Evolutionary conservation across 92 coral and sea anemone species (phyloP).

Genomic region (Diadumene lineata): DNA sequence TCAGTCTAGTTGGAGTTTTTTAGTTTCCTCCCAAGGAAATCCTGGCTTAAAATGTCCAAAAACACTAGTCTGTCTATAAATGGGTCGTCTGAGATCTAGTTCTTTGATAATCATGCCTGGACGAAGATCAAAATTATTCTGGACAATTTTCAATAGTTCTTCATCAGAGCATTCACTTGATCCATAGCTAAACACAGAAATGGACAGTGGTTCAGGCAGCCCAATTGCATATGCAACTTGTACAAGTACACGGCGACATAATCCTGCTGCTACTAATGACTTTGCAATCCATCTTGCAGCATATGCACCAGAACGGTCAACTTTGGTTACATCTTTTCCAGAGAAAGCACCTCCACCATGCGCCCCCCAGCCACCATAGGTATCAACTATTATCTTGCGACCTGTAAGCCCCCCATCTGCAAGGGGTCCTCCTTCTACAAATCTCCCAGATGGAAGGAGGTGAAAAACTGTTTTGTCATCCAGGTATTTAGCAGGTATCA

Average conservation of each 20-base stretch:
- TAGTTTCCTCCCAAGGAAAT: slow-evolving; percentile 93
- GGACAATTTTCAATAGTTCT: slow-evolving; percentile 59
- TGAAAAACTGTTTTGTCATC: slow-evolving; percentile 79
- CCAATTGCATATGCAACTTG: slow-evolving; percentile 89
- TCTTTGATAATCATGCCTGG: slow-evolving; percentile 86
- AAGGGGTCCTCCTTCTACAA: slow-evolving; percentile 71
- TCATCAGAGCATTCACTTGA: slow-evolving; percentile 74
- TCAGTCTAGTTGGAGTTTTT: slow-evolving; percentile 56
- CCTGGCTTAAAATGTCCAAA: slow-evolving; percentile 99
- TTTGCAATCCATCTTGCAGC: slow-evolving; percentile 92
- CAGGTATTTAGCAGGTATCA: slow-evolving; percentile 72
- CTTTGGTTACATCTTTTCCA: slow-evolving; percentile 87
- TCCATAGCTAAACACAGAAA: slow-evolving; percentile 83
- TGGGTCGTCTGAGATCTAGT: slow-evolving; percentile 82
- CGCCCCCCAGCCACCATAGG: slow-evolving; percentile 96
- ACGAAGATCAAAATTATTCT: slow-evolving; percentile 82
- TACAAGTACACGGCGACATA: slow-evolving; percentile 70
- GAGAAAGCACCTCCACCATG: slow-evolving; percentile 95
- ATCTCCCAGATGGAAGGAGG: slow-evolving; percentile 71
- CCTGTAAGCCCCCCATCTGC: slow-evolving; percentile 89
- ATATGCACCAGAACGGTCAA: slow-evolving; percentile 88
- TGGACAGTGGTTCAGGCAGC: slow-evolving; percentile 78
- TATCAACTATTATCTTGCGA: slow-evolving; percentile 88
- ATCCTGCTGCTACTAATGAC: slow-evolving; percentile 87
- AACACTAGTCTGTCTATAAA: slow-evolving; percentile 73